phyloP scores from a whole-genome alignment of 2,113 vertebrate genomes.

The Phrynosoma blainvillii region DNA sequence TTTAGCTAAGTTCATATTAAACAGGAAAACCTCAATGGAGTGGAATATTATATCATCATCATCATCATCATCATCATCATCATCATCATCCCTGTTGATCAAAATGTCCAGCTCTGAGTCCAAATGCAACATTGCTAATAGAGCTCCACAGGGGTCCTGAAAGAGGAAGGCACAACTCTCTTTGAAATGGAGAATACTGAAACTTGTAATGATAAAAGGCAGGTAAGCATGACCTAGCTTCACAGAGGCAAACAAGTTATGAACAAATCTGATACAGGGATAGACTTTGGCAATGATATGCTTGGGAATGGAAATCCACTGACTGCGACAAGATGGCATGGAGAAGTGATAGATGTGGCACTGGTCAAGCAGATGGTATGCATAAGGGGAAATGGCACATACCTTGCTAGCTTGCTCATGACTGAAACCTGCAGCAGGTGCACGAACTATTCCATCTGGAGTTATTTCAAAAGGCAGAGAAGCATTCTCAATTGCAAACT shows the following conservation, averaged over 20 bases:
- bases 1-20: too few relatives aligned
- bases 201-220: not conserved
- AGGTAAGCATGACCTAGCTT: not conserved
- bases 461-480: slow-evolving; percentile 66
- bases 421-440: slow-evolving; percentile 64
- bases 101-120: too few relatives aligned
- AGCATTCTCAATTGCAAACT: slow-evolving; percentile 60
- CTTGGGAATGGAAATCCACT: not conserved
- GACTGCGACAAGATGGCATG: not conserved
- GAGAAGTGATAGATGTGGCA: not conserved
- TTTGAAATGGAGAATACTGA: not conserved
- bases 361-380: too few relatives aligned
- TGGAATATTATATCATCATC: too few relatives aligned
- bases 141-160: not conserved
- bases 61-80: too few relatives aligned
- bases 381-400: not conserved
- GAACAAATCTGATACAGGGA: not conserved
- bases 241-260: not conserved
- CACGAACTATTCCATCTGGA: slow-evolving; percentile 60
- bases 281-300: not conserved
- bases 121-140: too few relatives aligned
- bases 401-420: slow-evolving; percentile 69
- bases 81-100: too few relatives aligned
- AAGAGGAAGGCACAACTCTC: too few relatives aligned
- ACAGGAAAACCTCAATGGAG: too few relatives aligned